A percentile compares a stretch with the other conserved stretches of the same genome.
phyloP scores from a whole-genome alignment of 2,797 vertebrate species.

The Eurystomus glaucurus region DNA sequence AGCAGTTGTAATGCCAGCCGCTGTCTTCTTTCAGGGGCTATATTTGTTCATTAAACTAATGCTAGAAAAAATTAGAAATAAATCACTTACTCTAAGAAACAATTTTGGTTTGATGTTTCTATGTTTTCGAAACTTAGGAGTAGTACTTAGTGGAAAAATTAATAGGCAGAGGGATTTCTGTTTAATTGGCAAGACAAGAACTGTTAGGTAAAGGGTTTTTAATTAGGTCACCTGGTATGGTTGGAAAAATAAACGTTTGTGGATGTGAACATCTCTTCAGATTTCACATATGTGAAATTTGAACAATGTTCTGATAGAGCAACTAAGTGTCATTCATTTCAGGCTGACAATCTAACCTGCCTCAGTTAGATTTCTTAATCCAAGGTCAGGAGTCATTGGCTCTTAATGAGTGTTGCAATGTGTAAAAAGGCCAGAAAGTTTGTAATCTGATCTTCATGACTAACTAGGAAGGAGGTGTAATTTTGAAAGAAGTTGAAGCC shows the following conservation, averaged over 20 bases:
- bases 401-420: conserved; percentile 1
- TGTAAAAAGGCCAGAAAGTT: not conserved
- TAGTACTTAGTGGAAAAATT: not conserved
- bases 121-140: not conserved
- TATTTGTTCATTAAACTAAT: conserved; percentile 6
- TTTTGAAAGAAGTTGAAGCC: not conserved
- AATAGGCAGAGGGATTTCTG: not conserved
- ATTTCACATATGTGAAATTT: not conserved
- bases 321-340: not conserved
- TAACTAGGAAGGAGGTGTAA: not conserved
- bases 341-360: not conserved
- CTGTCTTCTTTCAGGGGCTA: rapidly evolving
- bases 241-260: not conserved
- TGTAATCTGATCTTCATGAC: not conserved
- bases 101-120: not conserved
- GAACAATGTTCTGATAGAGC: not conserved
- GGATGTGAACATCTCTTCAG: not conserved
- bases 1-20: not conserved
- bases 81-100: not conserved
- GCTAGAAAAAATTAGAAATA: not conserved
- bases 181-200: not conserved
- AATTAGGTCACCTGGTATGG: not conserved
- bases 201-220: not conserved
- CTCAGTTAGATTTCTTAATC: conserved; percentile 41
- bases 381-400: not conserved